These are phyloP conservation scores for Formicarius rufipectus DNA, from an alignment of 2,113 vertebrate genomes.

Conservation along the genomic window DNA sequence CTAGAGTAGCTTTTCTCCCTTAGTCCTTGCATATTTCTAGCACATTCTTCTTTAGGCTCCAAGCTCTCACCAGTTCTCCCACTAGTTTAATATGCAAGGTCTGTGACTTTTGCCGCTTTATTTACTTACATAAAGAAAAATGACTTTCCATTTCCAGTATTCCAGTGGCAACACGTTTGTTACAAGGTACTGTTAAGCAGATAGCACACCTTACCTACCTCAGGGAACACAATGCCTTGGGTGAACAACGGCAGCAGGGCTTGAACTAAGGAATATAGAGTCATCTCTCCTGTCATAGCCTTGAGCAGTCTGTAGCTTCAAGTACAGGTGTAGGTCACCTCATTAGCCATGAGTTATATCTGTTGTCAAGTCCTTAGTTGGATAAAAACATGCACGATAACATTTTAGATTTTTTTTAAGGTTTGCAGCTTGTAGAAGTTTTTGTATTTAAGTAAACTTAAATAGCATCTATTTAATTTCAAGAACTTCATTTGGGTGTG, in stretches of 20 bases:
- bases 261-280: not conserved
- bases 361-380: not conserved
- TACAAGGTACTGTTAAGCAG: not conserved
- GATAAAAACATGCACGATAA: not conserved
- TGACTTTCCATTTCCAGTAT: not conserved
- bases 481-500: constrained; percentile 79
- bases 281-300: not conserved
- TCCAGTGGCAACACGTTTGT: not conserved
- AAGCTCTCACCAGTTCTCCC: not conserved
- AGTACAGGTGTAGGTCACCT: not conserved
- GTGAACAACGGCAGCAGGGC: not conserved
- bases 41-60: not conserved
- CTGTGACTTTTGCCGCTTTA: not conserved
- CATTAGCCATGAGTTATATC: not conserved
- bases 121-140: not conserved
- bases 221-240: not conserved
- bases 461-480: constrained; percentile 39
- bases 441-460: constrained; percentile 14
- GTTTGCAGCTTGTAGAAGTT: not conserved
- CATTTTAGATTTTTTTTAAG: not conserved
- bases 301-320: not conserved
- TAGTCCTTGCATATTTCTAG: not conserved
- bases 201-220: not conserved
- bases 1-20: not conserved
- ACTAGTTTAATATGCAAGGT: not conserved